Evolutionary conservation across 2,113 vertebrate genomes (phyloP).

Genomic region (Chaetodon auriga): DNA sequence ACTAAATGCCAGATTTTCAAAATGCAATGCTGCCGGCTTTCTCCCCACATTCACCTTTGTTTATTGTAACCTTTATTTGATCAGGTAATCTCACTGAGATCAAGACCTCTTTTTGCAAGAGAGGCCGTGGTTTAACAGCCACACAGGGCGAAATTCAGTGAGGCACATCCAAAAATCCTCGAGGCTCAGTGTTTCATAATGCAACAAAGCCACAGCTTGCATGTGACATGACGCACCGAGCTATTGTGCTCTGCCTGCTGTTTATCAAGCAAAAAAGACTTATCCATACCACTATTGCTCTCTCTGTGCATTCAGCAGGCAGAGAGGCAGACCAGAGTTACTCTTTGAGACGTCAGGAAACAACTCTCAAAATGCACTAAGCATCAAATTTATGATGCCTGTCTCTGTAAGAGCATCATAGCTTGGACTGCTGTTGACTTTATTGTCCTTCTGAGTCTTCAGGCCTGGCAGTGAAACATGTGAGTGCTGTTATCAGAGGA

Average conservation of each 20-base stretch:
- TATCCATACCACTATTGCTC: neutral
- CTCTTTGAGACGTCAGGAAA: conserved; percentile 6
- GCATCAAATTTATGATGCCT: neutral
- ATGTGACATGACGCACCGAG: neutral
- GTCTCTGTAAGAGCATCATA: neutral
- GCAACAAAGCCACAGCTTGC: neutral
- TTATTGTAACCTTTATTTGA: conserved; percentile 32
- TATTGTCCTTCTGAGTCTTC: conserved; percentile 9
- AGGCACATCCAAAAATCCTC: conserved; percentile 20
- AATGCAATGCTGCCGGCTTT: conserved; percentile 17
- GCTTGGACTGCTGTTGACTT: conserved; percentile 18
- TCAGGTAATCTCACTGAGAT: conserved; percentile 15
- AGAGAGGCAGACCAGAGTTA: conserved; percentile 20
- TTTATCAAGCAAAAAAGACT: neutral
- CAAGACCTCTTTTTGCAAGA: conserved; percentile 15
- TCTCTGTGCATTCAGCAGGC: conserved; percentile 1
- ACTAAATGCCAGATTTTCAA: conserved; percentile 19
- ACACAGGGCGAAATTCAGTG: conserved; percentile 1
- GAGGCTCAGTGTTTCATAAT: conserved; percentile 34
- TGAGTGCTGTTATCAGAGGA: conserved; percentile 31
- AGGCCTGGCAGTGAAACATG: conserved; percentile 15
- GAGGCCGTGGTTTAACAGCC: neutral
- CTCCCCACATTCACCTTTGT: conserved; percentile 18
- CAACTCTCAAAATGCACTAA: neutral
- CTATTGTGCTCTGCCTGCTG: neutral